Base-by-base conservation (phyloP, 2,797 vertebrate species). In the Acipenser oxyrinchus region DNA sequence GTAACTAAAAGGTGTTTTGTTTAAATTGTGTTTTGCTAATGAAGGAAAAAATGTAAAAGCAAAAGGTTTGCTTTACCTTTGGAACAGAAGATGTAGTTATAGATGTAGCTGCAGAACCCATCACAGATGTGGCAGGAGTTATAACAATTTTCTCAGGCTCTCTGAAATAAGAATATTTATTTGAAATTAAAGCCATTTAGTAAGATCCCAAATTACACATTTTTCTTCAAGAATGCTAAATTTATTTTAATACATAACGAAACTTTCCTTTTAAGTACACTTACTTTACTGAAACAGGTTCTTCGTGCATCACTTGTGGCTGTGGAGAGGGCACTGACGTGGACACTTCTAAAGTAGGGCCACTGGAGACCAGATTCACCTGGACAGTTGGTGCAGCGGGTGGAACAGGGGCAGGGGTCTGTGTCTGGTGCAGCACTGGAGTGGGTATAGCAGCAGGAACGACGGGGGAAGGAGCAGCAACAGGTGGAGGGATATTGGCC, bases 71-170 rank as follows among this genome's bases (percentile, higher is more conserved):
- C 52, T 48, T 59, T 68, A 82, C 81, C 70, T 79, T 83, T 13
- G 78, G 67, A 68, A 75, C 71, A 63, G 73, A 63, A 11, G 88
- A 77, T 51, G 84, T 81, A 52, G 70, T 77, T 60, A 87, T 72
- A 18, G 81, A 77, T 15, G 88, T 72, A 11, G 88, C 78, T n/a
- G 86, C 75, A 68, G 86, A 85, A 13, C 83, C 71, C 60, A 81
- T 78, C 12, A 87, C 79, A 23, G 89, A 72, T 0, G 86, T 83
- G 0, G 71, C 18, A 50, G 85, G 75, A 6, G 83, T 70, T n/a
- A 80, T 76, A 63, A 84, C 78, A 66, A 87, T 76, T 59, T 50
- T 71, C 63, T 79, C 74, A 49, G 73, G 66, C 64, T 83, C 81
- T 60, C 80, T 83, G 68, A 3, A 51, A 63, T 49, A 52, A 50